These are phyloP conservation scores for Drosophila mulleri DNA, from an alignment of 2,888 invertebrate species.

Conservation along the genomic window DNA sequence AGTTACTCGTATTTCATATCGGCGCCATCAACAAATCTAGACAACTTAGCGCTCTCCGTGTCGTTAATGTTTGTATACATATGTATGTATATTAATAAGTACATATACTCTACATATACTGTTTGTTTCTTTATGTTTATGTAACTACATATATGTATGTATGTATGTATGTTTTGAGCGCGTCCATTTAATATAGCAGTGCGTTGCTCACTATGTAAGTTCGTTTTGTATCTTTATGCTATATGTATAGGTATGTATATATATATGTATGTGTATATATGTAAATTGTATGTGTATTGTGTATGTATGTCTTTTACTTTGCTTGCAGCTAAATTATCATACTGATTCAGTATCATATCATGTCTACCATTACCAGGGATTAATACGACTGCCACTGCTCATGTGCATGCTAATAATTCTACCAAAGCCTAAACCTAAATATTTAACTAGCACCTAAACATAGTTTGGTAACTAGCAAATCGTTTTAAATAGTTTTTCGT, in stretches of 20 bases:
- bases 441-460: conserved; percentile 13
- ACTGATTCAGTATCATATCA: conserved; percentile 63
- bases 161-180: conserved; percentile 23
- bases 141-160: conserved; percentile 14
- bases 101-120: conserved; percentile 26
- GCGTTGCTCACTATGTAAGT: conserved; percentile 62
- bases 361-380: conserved; percentile 32
- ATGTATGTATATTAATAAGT: conserved; percentile 14
- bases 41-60: conserved; percentile 18
- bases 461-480: conserved; percentile 31
- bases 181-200: conserved; percentile 52
- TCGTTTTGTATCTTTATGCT: conserved; percentile 47
- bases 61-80: conserved; percentile 18
- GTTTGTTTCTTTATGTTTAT: conserved; percentile 37
- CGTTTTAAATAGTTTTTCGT: conserved; percentile 17
- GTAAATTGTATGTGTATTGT: conserved; percentile 21
- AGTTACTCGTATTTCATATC: conserved; percentile 43
- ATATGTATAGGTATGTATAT: conserved; percentile 15
- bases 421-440: conserved; percentile 33
- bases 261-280: conserved; percentile 19
- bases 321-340: conserved; percentile 78
- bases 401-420: conserved; percentile 28
- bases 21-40: conserved; percentile 42
- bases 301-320: conserved; percentile 53
- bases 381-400: conserved; percentile 30